Base-by-base conservation (phyloP, 2,888 invertebrate genomes). In the Temnothorax rugatulus region DNA sequence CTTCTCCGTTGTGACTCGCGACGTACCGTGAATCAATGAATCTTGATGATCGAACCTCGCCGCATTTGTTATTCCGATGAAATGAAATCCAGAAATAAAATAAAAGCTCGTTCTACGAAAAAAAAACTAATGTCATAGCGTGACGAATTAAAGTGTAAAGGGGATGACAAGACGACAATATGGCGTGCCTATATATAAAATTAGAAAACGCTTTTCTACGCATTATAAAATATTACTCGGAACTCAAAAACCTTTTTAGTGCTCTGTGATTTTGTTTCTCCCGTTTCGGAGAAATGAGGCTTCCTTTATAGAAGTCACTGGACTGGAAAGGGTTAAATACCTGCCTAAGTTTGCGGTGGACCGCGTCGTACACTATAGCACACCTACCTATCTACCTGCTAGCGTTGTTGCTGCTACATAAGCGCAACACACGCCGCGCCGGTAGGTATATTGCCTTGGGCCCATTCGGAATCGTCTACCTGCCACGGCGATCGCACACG, bases 401-500 rank as follows among this genome's bases (percentile, higher is more conserved):
- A 52, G 52, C 47, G 66, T 76, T 29, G 83, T 79, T 50, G 68
- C 50, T 47, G 69, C 54, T 54, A 57, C 75, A 63, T 69, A 69
- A 73, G 69, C 83, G 77, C 61, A 61, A 82, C 68, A 77, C 52
- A 77, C 52, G 57, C 84, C 47, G 82, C 52, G 57, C 84, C 47
- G 82, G 73, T 79, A 75, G 84, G 79, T 85, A 85, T 77, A 84
- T 82, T 57, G 57, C 71, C 44, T 75, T 75, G 38, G 73, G 63
- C 57, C 59, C 34, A 50, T 64, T 85, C 69, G 66, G 73, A 83
- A 83, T 84, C 74, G 69, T 85, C 79, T 83, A 83, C 84, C 83
- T 82, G 87, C 82, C 85, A 79, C 79, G 83, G 44, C 83, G 83
- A 74, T 73, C 82, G 74, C 81, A 83, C 71, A 54, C 82, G 54